These are phyloP conservation scores for Hesperophylax magnus DNA, from an alignment of 1,140 invertebrate genomes.

Conservation along the genomic window DNA sequence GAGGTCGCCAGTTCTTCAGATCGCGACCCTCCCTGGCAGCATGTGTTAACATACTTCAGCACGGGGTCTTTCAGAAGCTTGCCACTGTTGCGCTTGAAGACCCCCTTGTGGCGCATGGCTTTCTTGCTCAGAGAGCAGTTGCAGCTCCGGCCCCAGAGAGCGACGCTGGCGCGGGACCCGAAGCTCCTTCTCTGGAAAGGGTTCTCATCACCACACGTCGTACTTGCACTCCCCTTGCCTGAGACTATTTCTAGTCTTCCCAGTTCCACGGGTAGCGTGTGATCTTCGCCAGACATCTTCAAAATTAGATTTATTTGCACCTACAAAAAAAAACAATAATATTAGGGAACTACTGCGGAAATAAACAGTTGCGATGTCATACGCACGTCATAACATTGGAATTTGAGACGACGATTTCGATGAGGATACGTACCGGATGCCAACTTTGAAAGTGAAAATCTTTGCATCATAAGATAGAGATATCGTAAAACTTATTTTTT, in stretches of 20 bases:
- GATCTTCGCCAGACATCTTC: conserved; percentile 67
- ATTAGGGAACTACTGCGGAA: conserved; percentile 15
- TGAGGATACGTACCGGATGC: conserved; percentile 34
- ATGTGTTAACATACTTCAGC: conserved; percentile 62
- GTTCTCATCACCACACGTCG: conserved; percentile 59
- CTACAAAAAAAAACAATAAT: conserved; percentile 30
- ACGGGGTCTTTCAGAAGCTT: conserved; percentile 65
- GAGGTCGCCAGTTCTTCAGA: conserved; percentile 57
- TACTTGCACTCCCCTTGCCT: conserved; percentile 57
- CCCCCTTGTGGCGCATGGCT: conserved; percentile 59
- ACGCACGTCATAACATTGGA: conserved; percentile 50
- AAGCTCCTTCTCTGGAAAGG: conserved; percentile 61
- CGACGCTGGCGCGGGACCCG: conserved; percentile 10
- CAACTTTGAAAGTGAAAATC: conserved; percentile 18
- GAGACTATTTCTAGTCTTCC: conserved; percentile 70
- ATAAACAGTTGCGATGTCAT: conserved; percentile 45
- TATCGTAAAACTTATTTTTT: not conserved
- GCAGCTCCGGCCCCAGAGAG: conserved; percentile 36
- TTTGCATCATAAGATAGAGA: conserved; percentile 42
- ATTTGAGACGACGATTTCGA: conserved; percentile 20
- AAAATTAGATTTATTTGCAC: conserved; percentile 22
- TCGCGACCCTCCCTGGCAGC: conserved; percentile 56
- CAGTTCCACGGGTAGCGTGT: conserved; percentile 67
- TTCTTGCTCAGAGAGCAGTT: conserved; percentile 29
- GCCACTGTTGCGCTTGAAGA: conserved; percentile 63